Evolutionary conservation across 2,888 invertebrate species (phyloP).

Genomic region (Nephrotoma flavescens): DNA sequence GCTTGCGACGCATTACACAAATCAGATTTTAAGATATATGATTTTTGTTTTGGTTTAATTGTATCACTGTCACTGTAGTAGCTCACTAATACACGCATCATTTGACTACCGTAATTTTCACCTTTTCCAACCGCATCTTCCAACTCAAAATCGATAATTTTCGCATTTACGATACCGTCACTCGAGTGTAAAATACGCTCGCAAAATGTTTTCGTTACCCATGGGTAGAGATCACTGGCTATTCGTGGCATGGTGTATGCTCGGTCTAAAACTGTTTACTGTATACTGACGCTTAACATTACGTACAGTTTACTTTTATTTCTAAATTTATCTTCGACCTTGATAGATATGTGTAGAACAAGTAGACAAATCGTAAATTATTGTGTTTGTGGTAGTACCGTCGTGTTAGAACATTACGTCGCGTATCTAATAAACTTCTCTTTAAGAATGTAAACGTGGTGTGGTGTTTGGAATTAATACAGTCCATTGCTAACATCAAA

Average conservation of each 20-base stretch:
- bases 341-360: too few relatives aligned
- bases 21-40: not conserved
- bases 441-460: too few relatives aligned
- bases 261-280: too few relatives aligned
- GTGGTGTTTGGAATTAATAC: too few relatives aligned
- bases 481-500: too few relatives aligned
- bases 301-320: too few relatives aligned
- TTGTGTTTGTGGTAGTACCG: too few relatives aligned
- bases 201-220: slow-evolving; percentile 21
- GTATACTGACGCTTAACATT: too few relatives aligned
- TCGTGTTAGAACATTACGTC: too few relatives aligned
- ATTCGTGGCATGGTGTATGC: not conserved
- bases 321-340: too few relatives aligned
- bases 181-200: slow-evolving; percentile 16
- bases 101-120: slow-evolving; percentile 22
- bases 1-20: not conserved
- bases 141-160: slow-evolving; percentile 16
- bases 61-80: not conserved
- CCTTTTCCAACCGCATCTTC: slow-evolving; percentile 21
- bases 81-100: slow-evolving; percentile 18
- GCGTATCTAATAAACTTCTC: too few relatives aligned
- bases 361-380: too few relatives aligned
- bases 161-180: slow-evolving; percentile 16
- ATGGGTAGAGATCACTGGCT: slow-evolving; percentile 8
- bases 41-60: not conserved